phyloP scores from a whole-genome alignment of 2,888 invertebrate species.

The Tiphia femorata region DNA sequence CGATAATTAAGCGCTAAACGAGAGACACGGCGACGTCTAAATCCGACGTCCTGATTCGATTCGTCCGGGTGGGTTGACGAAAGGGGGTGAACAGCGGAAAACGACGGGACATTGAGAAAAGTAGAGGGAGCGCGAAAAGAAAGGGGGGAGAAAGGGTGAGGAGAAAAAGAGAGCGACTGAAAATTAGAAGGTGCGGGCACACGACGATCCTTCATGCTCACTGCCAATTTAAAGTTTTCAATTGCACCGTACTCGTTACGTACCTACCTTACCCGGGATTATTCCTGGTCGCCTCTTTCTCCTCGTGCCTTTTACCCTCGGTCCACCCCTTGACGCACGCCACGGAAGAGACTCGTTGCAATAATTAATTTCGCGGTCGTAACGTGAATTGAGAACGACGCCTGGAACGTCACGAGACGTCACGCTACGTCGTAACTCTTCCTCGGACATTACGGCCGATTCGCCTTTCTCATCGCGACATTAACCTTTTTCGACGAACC shows the following conservation, averaged over 20 bases:
- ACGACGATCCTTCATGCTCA: conserved; percentile 28
- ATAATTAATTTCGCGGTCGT: no score
- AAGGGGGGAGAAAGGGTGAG: conserved; percentile 5
- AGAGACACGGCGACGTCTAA: background rate
- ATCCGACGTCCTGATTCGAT: background rate
- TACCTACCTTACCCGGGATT: background rate
- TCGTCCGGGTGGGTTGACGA: background rate
- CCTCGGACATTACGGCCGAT: no score
- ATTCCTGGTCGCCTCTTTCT: background rate
- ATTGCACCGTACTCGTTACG: conserved; percentile 7
- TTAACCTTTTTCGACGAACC: no score
- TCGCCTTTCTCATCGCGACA: no score
- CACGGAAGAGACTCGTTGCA: no score
- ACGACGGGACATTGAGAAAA: background rate
- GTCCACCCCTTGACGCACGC: background rate
- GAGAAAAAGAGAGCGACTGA: conserved; percentile 7
- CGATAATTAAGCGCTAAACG: conserved; percentile 5
- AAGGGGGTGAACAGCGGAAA: background rate
- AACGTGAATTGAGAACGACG: background rate
- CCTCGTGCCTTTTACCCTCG: background rate
- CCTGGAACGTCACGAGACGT: background rate
- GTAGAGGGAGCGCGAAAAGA: conserved; percentile 16
- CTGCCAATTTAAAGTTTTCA: conserved; percentile 33
- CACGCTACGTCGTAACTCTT: no score
- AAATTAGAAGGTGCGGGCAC: conserved; percentile 21